Percentiles rank a stretch among this genome's conserved stretches.
These are phyloP conservation scores for Pangasius djambal DNA, from an alignment of 2,797 vertebrate genomes.

Conservation along the genomic window DNA sequence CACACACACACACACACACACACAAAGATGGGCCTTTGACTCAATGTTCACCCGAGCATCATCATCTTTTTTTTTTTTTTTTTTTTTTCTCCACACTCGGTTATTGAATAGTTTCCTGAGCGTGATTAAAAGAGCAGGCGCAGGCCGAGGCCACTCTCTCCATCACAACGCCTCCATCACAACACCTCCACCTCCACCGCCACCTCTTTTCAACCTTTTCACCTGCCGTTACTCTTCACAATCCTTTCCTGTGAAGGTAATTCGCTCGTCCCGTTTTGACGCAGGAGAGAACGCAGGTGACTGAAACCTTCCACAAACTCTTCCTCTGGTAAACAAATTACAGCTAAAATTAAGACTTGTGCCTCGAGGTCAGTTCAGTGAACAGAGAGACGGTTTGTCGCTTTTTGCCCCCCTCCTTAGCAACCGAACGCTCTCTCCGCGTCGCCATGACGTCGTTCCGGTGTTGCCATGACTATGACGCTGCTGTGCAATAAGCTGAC, in stretches of 20 bases:
- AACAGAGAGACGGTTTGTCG: conserved; percentile 51
- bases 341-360: background rate
- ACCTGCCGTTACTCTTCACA: background rate
- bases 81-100: background rate
- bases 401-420: conserved; percentile 67
- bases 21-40: background rate
- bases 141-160: background rate
- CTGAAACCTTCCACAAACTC: background rate
- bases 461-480: conserved; percentile 75
- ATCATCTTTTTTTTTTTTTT: no score
- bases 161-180: background rate
- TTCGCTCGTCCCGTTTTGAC: background rate
- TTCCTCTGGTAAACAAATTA: background rate
- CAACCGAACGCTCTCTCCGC: conserved; percentile 69
- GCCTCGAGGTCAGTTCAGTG: conserved; percentile 47
- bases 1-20: background rate
- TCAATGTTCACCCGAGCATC: background rate
- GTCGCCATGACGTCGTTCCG: conserved; percentile 73
- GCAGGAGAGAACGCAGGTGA: conserved; percentile 1
- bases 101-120: background rate
- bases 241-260: background rate
- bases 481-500: conserved; percentile 66
- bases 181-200: background rate
- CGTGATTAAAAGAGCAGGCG: background rate
- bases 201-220: background rate